phyloP scores from a whole-genome alignment of 2,113 vertebrate species.

The Prunella himalayana region DNA sequence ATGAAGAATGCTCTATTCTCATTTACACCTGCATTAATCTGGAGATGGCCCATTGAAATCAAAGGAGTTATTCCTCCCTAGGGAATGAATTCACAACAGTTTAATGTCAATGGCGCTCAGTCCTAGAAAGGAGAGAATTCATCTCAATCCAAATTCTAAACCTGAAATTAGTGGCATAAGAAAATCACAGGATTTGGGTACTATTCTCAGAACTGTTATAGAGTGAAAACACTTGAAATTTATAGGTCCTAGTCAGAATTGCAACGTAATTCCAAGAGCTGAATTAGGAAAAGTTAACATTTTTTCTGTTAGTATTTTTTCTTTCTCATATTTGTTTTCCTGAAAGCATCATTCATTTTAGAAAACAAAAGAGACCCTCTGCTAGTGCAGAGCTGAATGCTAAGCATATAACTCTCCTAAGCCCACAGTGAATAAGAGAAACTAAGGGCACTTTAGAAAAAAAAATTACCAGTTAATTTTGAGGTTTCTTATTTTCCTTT shows the following conservation, averaged over 20 bases:
- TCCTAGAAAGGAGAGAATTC: neutral
- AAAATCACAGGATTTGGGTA: neutral
- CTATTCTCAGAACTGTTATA: neutral
- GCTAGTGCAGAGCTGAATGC: neutral
- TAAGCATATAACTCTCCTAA: neutral
- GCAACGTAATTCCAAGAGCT: neutral
- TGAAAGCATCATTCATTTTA: neutral
- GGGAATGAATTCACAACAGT: neutral
- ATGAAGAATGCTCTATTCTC: neutral
- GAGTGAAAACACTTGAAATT: neutral
- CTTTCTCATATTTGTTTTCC: neutral
- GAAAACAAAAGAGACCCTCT: neutral
- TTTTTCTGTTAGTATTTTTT: neutral
- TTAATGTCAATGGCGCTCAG: neutral
- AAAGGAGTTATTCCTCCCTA: neutral
- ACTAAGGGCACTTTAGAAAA: neutral
- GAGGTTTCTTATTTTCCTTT: neutral
- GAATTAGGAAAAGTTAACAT: neutral
- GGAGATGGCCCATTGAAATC: neutral
- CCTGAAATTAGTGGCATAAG: neutral
- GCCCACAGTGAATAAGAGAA: neutral
- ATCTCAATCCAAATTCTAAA: neutral
- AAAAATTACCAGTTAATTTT: neutral
- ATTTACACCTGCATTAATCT: neutral
- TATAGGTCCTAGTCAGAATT: neutral